Base-by-base conservation (phyloP, 2,888 invertebrate species). In the Xanthia icteritia region DNA sequence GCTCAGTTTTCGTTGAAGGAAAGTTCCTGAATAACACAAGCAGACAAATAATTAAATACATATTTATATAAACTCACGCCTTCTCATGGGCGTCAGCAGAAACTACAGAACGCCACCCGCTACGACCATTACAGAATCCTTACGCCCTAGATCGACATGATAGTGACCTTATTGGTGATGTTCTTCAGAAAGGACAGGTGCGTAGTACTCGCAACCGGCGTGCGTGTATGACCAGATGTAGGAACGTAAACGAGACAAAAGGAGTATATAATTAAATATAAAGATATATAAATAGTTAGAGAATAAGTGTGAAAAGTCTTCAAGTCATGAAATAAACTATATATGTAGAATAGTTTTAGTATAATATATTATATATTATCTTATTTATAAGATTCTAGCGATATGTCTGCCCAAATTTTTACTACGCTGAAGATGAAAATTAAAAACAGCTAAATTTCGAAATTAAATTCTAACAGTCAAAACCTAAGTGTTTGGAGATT, bases 351-450 rank as follows among this genome's bases (percentile, higher is more conserved):
- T 88, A 89, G 90, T 88, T 92, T 86, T 84, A 92, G 88, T 89
- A 68, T 36, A 90, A 87, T 88, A 88, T 92, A 90, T 92, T 93
- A 93, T 94, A 78, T 78, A 80, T 56, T 81, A 94, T 94, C 94
- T 94, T 95, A 94, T 91, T 92, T 81, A 94, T 94, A 93, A 85
- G 82, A 87, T 89, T 93, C 96, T 96, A 96, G 94, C 96, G 96
- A 96, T 96, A 96, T 96, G 96, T 96, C 92, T 96, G 95, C 94
- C 94, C 94, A 94, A 93, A 93, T 94, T 95, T 92, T 90, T 91
- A 67, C 95, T 96, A 96, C 93, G 95, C 95, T 90, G 89, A 91
- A 94, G 92, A 91, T 90, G 83, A 90, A 93, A 92, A 68, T 64
- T 61, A 88, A 74, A 81, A 79, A 86, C 87, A 88, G 95, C 94